phyloP scores from a whole-genome alignment of 2,797 vertebrate species.

The Malacoctenus gilli region DNA sequence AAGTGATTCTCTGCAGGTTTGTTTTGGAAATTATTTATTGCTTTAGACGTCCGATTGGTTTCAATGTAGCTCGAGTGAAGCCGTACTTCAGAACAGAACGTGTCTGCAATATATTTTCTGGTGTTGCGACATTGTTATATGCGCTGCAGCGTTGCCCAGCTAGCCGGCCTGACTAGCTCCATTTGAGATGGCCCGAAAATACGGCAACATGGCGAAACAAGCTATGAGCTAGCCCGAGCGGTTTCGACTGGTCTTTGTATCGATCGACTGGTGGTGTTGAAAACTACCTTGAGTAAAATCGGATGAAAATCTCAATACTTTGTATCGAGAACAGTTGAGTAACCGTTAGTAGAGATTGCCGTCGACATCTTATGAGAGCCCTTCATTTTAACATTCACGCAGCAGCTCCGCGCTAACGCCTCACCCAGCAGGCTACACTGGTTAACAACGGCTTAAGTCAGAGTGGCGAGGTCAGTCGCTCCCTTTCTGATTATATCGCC shows the following conservation, averaged over 20 bases:
- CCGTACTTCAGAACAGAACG: neutral
- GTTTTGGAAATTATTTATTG: slow-evolving; percentile 42
- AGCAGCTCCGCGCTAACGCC: slow-evolving; percentile 24
- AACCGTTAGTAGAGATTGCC: rapidly evolving
- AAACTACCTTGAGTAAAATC: rapidly evolving
- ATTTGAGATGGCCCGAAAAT: slow-evolving; percentile 35
- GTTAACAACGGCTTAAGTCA: neutral
- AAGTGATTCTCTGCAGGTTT: slow-evolving; percentile 62
- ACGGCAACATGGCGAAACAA: slow-evolving; percentile 76
- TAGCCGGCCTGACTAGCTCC: slow-evolving; percentile 40
- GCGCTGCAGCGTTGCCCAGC: neutral
- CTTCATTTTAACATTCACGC: neutral
- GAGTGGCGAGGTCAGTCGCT: slow-evolving; percentile 1
- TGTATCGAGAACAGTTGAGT: rapidly evolving
- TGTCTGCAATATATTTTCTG: rapidly evolving
- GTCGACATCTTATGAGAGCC: rapidly evolving
- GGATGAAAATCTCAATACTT: rapidly evolving
- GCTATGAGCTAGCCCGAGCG: slow-evolving; percentile 50
- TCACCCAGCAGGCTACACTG: slow-evolving; percentile 2
- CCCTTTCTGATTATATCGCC: too few relatives aligned
- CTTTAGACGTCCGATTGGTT: rapidly evolving
- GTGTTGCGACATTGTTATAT: rapidly evolving
- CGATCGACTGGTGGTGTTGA: neutral
- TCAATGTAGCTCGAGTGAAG: neutral
- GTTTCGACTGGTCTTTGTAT: slow-evolving; percentile 22